Evolutionary conservation across 2,113 vertebrate species (phyloP), one percentile per base, ranked within the genome.

Genomic region (Gambusia holbrooki): DNA sequence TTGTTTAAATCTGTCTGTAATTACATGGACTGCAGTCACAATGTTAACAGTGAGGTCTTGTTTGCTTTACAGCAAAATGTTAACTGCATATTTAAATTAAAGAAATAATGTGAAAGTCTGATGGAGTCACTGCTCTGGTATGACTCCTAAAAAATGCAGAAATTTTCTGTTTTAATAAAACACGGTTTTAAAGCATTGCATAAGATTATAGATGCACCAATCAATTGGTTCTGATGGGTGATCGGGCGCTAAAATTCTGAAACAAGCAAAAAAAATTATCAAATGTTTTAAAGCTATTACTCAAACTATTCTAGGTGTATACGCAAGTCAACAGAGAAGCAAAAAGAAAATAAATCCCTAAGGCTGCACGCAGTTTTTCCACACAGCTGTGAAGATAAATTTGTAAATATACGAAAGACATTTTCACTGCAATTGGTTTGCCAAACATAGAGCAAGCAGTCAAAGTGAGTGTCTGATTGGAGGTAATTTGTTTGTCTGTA

Each of bases 41-140:
- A 42, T 45, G 78, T 54, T 69, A 27, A 62, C 63, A 12, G 3
- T 28, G 32, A 62, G n/a, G 62, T 42, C 40, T 25, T 64, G 73
- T 84, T 82, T 75, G 28, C 62, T 74, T 84, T 63, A 27, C 28
- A 40, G 22, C 28, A 68, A 60, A 67, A 71, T 25, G 54, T 69
- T 61, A 70, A 64, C 45, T 8, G 1, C 51, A 51, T 28, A 15
- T 79, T 13, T 27, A 74, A 37, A 71, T 62, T 66, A 63, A 71
- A 70, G 48, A 77, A 86, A 72, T 42, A 22, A 68, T 30, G 32
- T 79, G 1, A 3, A 65, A 32, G 66, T 66, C 69, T 73, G 66
- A 81, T 9, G 1, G 67, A 76, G 66, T 82, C 84, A 86, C 14
- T 3, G 68, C 76, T 80, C 22, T 64, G 82, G 84, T 66, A 81